Base-by-base conservation (phyloP, 2,888 invertebrate species). In the Xestobium rufovillosum region DNA sequence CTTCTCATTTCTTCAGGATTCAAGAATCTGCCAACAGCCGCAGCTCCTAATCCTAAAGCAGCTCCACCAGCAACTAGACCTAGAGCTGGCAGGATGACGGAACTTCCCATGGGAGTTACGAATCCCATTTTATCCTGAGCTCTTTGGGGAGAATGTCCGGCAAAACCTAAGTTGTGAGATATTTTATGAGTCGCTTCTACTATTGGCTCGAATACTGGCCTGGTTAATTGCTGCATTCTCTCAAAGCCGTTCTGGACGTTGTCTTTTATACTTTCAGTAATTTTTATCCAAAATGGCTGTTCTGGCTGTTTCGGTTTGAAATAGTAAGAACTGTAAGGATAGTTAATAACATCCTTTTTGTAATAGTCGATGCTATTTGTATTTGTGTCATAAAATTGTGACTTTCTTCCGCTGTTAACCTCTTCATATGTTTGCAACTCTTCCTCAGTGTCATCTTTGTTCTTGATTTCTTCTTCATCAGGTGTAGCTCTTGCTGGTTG, bases 1-100 rank as follows among this genome's bases (percentile, higher is more conserved):
- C 57, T 49, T 28, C 64, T 47, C 59, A 63, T 58, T 16, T 59
- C 55, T 8, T 59, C 55, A 0, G 61, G 60, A 34, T 57, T 62
- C 13, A 83, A 63, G 41, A 80, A 75, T 45, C 83, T 70, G 4
- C 84, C 84, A 41, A 86, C 76, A 0, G 85, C 85, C 0, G 84
- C 82, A 0, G 84, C 85, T 3, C 84, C 85, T n/a, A 86, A 71
- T 1, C 84, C 83, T 14, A 86, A 61, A 2, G 86, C 86, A 1
- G 86, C 85, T 9, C 86, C 85, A n/a, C 85, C 84, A 6, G 85
- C 84, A 53, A 87, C 79, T 3, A 85, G 63, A 3, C 86, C 83
- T 13, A 85, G 65, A 1, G 85, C 84, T 11, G 85, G 85, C 2
- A 85, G 63, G 56, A 85, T 75, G 0, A 80, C 80, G 1, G 77